Base-by-base conservation (phyloP, 2,888 invertebrate species). In the Allophyes oxyacanthae region DNA sequence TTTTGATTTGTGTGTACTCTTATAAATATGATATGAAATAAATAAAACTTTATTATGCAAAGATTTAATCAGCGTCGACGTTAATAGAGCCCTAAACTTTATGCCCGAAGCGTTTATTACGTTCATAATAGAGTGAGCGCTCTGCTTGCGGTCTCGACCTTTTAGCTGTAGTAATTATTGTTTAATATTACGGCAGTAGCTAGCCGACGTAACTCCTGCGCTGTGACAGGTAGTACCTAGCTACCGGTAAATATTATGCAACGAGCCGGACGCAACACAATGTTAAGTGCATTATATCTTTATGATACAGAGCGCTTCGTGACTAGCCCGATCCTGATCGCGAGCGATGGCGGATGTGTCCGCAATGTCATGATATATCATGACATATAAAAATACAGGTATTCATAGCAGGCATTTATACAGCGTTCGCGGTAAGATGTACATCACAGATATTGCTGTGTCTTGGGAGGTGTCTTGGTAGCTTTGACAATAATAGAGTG, bases 221-320 rank as follows among this genome's bases (percentile, higher is more conserved):
- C 72, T 78, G 70, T 77, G 79, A 80, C 79, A 78, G 79, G 78
- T 81, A 76, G 78, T 72, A 82, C 81, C 82, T 81, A 81, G 81
- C 78, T 81, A 80, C 75, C 82, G 83, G 82, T 84, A 82, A 76
- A 79, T 80, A 89, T 92, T 91, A 91, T 89, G 90, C 90, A 92
- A 92, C 74, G 66, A 92, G 88, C 88, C 91, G 91, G 92, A 92
- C 88, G 79, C 86, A 82, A 79, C 84, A 89, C 89, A 91, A 87
- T 89, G 87, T 85, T 86, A 83, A 84, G 82, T 85, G 84, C 85
- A 87, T 85, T 88, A 79, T 78, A 79, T 79, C 79, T 79, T 75
- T 78, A 75, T 64, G 61, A 64, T 72, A 68, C 60, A 64, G 60
- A 70, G 70, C 73, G 73, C 79, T 81, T 86, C 91, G 90, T 91